phyloP scores from a whole-genome alignment of 2,113 vertebrate species.

The Spilogale gracilis region DNA sequence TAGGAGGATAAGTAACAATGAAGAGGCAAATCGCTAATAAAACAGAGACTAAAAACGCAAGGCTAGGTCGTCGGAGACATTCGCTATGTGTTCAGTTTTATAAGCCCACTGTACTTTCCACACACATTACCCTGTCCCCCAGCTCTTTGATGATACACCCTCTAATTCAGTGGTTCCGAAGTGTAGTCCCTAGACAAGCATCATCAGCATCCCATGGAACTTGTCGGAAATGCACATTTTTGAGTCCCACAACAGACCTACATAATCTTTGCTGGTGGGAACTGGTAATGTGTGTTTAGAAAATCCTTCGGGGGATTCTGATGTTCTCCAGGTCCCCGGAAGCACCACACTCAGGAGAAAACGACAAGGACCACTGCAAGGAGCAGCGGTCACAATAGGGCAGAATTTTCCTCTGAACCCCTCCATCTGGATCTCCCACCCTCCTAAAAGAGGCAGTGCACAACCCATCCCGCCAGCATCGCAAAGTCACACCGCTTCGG shows the following conservation, averaged over 20 bases:
- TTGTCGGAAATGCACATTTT: background rate
- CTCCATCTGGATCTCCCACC: background rate
- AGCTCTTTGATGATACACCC: background rate
- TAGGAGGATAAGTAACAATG: background rate
- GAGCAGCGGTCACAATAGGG: background rate
- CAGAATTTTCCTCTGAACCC: background rate
- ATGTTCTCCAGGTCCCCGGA: background rate
- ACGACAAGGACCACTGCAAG: background rate
- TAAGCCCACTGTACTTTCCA: background rate
- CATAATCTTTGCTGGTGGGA: background rate
- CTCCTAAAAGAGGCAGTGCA: background rate
- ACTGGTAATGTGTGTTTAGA: background rate
- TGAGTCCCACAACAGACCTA: background rate
- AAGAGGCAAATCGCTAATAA: background rate
- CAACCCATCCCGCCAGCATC: background rate
- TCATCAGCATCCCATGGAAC: background rate
- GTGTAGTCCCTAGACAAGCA: background rate
- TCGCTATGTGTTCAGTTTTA: background rate
- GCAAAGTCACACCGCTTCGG: rapidly evolving
- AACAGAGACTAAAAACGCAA: background rate
- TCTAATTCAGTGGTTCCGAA: background rate
- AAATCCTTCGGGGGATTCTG: background rate
- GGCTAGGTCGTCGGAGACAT: background rate
- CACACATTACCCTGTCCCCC: background rate
- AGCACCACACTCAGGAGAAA: background rate